Evolutionary conservation across 2,888 invertebrate species (phyloP), one percentile per base, ranked within the genome.

Genomic region (Lycaena phlaeas): DNA sequence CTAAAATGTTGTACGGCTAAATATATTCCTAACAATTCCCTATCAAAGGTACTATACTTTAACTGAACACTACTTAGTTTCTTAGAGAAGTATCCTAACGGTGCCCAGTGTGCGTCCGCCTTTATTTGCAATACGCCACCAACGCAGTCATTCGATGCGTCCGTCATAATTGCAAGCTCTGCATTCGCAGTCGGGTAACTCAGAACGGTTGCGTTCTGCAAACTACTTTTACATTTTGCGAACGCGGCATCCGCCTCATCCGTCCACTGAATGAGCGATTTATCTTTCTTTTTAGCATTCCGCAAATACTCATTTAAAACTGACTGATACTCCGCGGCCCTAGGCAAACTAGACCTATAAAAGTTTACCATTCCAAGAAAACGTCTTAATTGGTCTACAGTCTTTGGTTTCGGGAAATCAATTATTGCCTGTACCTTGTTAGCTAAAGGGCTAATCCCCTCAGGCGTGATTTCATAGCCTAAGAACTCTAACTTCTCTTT

Each of bases 111-210:
- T 9, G 9, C 22, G 22, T 36, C 12, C 11, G 22, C 40, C 2
- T 42, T 26, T 49, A 68, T 64, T 44, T 68, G 57, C 7, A 70
- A 22, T 1, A 53, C 56, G 3, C 60, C 63, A 2, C 64, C 68
- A 4, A 60, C 50, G 3, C 61, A 56, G 3, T 29, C 40, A 18
- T 61, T 54, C 0, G 65, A 66, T 3, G 66, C 64, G 15, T 50
- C 49, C 5, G 37, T 26, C 42, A 43, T 42, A 1, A 49, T n/a
- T 9, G 56, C 43, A n/a, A 64, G 18, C 4, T 42, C 31, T 3
- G 54, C 52, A 14, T 50, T 39, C 2, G 38, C 9, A 2, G 12
- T 11, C 11, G 46, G 45, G 29, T 58, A 29, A 2, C 42, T 26
- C 25, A 48, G 34, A 4, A 36, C 38, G 14, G 27, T 44, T 9